Evolutionary conservation across 1,140 invertebrate genomes (phyloP).

Genomic region (Musca vetustissima): DNA sequence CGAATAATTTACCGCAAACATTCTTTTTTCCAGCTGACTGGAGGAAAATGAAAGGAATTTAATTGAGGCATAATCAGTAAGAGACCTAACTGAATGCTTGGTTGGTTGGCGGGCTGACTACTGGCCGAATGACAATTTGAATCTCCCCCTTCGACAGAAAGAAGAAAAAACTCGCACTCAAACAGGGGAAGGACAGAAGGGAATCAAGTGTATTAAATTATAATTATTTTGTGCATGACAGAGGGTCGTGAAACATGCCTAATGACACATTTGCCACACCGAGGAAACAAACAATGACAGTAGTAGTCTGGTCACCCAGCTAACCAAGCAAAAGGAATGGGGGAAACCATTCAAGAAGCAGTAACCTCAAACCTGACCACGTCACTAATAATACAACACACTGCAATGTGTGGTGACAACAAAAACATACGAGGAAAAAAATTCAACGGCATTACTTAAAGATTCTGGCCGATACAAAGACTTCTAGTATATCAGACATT

Average conservation of each 20-base stretch:
- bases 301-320: neutral
- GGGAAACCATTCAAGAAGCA: neutral
- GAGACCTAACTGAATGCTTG: too few relatives aligned
- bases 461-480: too few relatives aligned
- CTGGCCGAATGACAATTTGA: too few relatives aligned
- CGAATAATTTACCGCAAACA: too few relatives aligned
- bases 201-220: conserved; percentile 31
- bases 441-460: too few relatives aligned
- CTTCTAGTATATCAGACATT: too few relatives aligned
- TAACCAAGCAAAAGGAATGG: too few relatives aligned
- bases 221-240: conserved; percentile 31
- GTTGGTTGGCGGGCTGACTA: too few relatives aligned
- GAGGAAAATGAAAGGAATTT: neutral
- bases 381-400: too few relatives aligned
- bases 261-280: conserved; percentile 29
- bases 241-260: conserved; percentile 29
- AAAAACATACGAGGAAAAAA: too few relatives aligned
- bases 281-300: neutral
- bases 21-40: too few relatives aligned
- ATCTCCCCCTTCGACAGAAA: neutral
- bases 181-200: neutral
- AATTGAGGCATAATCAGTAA: neutral
- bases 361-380: neutral
- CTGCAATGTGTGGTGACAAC: too few relatives aligned
- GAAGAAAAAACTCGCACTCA: neutral